Percentiles rank a stretch among this genome's conserved stretches.
These are phyloP conservation scores for Choloepus didactylus DNA, from an alignment of 2,797 vertebrate genomes.

Conservation along the genomic window DNA sequence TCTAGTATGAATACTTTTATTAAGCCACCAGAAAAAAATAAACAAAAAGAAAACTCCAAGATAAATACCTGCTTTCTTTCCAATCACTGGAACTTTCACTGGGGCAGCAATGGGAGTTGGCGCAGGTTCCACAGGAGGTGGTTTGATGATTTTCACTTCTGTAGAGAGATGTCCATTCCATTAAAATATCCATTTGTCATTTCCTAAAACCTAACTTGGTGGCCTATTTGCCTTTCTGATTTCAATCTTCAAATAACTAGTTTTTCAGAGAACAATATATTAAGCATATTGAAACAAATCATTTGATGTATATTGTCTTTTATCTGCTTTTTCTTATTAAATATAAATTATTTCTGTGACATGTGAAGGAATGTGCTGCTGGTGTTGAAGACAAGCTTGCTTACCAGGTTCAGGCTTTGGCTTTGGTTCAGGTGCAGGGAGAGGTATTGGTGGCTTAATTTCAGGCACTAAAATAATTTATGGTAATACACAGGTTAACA, in stretches of 20 bases:
- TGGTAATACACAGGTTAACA: constrained; percentile 74
- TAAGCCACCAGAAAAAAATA: constrained; percentile 14
- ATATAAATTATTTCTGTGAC: background rate
- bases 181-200: background rate
- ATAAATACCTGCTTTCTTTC: constrained; percentile 95
- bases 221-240: constrained; percentile 25
- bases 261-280: constrained; percentile 49
- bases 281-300: constrained; percentile 5
- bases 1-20: background rate
- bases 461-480: constrained; percentile 89
- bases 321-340: background rate
- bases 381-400: constrained; percentile 59
- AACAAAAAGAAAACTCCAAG: constrained; percentile 28
- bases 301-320: background rate
- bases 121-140: constrained; percentile 82
- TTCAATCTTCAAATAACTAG: background rate
- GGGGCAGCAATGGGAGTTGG: constrained; percentile 87
- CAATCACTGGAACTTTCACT: constrained; percentile 93
- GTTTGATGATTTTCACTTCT: constrained; percentile 88
- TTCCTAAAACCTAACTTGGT: background rate
- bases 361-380: background rate
- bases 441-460: constrained; percentile 87
- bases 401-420: constrained; percentile 89
- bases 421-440: constrained; percentile 87
- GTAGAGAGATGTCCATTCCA: constrained; percentile 59